Evolutionary conservation across 2,888 invertebrate genomes (phyloP), one percentile per base, ranked within the genome.

Genomic region (Camptogramma bilineatum): DNA sequence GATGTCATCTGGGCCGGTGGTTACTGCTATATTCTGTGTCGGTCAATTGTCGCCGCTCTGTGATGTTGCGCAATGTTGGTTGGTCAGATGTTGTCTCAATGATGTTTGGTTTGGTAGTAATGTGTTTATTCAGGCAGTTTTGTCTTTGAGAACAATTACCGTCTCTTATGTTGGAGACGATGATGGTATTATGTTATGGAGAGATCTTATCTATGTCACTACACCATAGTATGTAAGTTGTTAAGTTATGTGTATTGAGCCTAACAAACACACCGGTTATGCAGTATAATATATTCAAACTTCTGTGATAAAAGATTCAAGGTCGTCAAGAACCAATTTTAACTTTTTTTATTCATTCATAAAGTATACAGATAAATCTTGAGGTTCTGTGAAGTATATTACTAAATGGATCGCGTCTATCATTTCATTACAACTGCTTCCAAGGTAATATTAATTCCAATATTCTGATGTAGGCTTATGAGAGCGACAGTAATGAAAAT

Each of bases 1-100:
- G 75, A 75, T 75, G 75, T 73, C 73, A 75, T 73, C 66, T 73
- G 65, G 71, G 70, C 67, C 71, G 62, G 8, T 48, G 39, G 52
- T 57, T 1, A 57, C 52, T 57, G 21, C 24, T 34, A 13, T 21
- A 42, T 51, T 54, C 66, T 66, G 47, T 62, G 61, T 53, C 60
- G 52, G 52, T 55, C 71, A 71, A 71, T 69, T 71, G 69, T 64
- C 68, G 64, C 54, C 54, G 34, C 52, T 24, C 57, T 55, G 55
- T 55, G 64, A 64, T 64, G 66, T 56, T 55, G 57, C 62, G 58
- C 63, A 70, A 66, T 51, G 53, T 48, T 51, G 42, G 54, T 53
- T 51, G 48, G 54, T 53, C 54, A 57, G 48, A 57, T 63, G 52
- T 62, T 62, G 55, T 62, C 52, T 52, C 51, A 50, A 47, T 64